phyloP scores from a whole-genome alignment of 2,113 vertebrate species.

The Phodopus roborovskii region DNA sequence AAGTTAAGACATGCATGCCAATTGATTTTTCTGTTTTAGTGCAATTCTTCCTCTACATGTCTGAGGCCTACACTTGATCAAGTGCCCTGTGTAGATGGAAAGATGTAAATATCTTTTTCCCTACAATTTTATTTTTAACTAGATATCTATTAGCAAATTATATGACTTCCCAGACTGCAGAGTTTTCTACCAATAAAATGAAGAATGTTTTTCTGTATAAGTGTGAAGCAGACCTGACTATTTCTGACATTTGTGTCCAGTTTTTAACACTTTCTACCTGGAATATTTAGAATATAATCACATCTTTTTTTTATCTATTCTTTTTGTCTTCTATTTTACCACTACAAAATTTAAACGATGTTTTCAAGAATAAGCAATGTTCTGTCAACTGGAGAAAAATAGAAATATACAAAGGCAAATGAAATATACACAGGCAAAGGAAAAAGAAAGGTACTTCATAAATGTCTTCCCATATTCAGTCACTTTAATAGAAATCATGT shows the following conservation, averaged over 20 bases:
- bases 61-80: neutral
- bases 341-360: neutral
- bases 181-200: neutral
- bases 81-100: neutral
- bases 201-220: neutral
- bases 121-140: neutral
- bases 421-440: neutral
- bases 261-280: neutral
- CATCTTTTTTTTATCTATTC: neutral
- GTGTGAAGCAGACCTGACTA: neutral
- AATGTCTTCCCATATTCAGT: neutral
- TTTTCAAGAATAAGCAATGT: neutral
- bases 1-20: neutral
- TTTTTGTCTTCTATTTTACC: too few relatives aligned
- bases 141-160: neutral
- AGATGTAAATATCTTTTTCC: neutral
- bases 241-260: neutral
- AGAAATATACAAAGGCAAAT: neutral
- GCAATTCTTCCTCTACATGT: neutral
- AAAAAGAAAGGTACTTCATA: neutral
- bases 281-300: neutral
- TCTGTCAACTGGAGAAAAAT: neutral
- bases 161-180: neutral
- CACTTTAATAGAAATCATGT: neutral
- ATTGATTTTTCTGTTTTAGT: neutral